These are phyloP conservation scores for Dendrocincla fuliginosa DNA, from an alignment of 2,797 vertebrate species.

Conservation along the genomic window DNA sequence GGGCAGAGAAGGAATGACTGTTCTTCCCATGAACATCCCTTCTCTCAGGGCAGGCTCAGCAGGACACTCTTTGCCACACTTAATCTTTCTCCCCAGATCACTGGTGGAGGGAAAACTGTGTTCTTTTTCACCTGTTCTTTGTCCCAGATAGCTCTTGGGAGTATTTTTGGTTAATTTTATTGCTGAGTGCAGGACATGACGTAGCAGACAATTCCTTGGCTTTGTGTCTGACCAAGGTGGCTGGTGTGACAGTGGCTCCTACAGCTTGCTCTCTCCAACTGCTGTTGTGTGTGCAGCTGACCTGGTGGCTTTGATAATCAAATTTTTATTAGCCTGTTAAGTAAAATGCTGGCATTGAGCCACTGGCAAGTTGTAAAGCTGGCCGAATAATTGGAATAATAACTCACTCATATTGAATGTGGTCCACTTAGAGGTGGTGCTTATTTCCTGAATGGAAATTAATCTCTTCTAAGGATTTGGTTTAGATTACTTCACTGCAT, in stretches of 20 bases:
- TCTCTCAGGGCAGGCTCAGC: not conserved
- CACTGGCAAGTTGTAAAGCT: not conserved
- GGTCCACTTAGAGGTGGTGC: not conserved
- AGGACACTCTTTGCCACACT: not conserved
- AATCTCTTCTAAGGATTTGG: constrained; percentile 12
- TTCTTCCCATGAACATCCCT: not conserved
- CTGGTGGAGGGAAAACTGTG: not conserved
- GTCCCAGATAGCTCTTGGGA: not conserved
- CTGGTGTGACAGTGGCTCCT: not conserved
- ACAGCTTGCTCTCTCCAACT: rapidly evolving
- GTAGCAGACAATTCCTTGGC: not conserved
- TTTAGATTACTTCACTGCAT: constrained; percentile 38
- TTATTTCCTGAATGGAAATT: constrained; percentile 51
- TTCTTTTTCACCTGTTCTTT: not conserved
- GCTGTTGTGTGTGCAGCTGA: not conserved
- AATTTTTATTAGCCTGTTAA: constrained; percentile 32
- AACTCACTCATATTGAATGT: not conserved
- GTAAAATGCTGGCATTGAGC: constrained; percentile 9
- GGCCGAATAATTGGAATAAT: constrained; percentile 23
- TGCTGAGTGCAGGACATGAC: not conserved
- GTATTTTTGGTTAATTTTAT: not conserved
- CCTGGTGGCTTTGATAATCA: constrained; percentile 6
- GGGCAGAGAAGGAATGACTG: not conserved
- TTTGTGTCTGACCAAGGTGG: not conserved
- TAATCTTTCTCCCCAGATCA: not conserved